Conservation (phyloP, 2,888 invertebrate genomes). For the Toxonevra muliebris region DNA sequence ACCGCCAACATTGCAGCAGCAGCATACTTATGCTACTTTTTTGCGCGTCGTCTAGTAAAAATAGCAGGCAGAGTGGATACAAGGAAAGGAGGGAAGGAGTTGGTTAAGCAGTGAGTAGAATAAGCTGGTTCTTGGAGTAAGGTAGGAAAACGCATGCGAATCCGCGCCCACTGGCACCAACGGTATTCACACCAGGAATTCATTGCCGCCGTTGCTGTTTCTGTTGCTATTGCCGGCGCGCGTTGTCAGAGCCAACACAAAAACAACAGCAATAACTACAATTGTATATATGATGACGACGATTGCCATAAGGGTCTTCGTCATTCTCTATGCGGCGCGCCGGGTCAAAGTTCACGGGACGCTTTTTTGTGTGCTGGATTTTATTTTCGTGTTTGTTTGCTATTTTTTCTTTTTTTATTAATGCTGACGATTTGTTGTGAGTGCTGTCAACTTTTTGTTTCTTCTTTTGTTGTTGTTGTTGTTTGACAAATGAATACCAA, state of each 20-base stretch:
- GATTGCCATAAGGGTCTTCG: constrained; percentile 16
- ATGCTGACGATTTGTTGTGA: not conserved
- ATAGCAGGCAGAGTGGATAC: too few species aligned
- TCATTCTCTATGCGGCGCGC: constrained; percentile 5
- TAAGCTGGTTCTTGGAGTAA: too few species aligned
- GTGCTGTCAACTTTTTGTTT: not conserved
- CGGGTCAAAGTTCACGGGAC: constrained; percentile 27
- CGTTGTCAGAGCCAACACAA: constrained; percentile 34
- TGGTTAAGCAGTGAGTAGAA: too few species aligned
- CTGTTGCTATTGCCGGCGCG: not conserved
- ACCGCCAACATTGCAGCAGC: not conserved
- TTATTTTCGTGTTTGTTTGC: not conserved
- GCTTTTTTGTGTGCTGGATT: constrained; percentile 1
- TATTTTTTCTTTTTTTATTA: not conserved
- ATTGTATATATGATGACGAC: not conserved
- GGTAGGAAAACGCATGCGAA: too few species aligned
- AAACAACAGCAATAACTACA: constrained; percentile 38
- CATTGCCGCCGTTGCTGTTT: not conserved
- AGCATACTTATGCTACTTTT: not conserved
- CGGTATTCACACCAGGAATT: too few species aligned
- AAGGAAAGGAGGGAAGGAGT: too few species aligned
- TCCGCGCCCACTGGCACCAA: too few species aligned
- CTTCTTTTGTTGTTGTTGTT: not conserved
- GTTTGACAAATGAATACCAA: not conserved
- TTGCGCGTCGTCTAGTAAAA: too few species aligned